Conservation (phyloP, 2,113 vertebrate species). For the Anguilla rostrata region DNA sequence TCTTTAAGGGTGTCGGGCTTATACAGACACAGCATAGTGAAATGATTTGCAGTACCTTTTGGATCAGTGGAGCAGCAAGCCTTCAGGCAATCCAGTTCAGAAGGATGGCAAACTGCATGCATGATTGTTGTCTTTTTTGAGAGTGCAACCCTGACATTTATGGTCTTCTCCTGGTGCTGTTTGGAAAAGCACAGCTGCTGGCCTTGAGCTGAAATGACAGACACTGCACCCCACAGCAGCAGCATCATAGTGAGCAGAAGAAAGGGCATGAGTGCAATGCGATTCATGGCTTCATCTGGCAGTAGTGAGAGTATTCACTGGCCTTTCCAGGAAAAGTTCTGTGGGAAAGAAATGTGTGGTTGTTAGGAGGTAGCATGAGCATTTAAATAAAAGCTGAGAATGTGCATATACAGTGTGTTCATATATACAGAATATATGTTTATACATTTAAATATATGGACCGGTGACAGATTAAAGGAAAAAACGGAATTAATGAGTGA, state of each 20-base stretch:
- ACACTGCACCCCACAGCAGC: not conserved
- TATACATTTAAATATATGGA: too few species aligned
- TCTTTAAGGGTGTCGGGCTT: too few species aligned
- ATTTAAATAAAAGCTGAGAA: too few species aligned
- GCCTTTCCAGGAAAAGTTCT: not conserved
- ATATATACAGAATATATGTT: too few species aligned
- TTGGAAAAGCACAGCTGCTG: not conserved
- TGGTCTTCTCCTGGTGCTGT: not conserved
- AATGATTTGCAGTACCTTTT: too few species aligned
- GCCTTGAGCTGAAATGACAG: not conserved
- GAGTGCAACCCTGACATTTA: not conserved
- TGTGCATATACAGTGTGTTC: too few species aligned
- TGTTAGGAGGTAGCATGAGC: not conserved
- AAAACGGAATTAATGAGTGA: too few species aligned
- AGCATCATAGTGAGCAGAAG: not conserved
- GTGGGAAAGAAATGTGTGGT: not conserved
- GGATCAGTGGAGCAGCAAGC: not conserved
- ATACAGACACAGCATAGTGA: too few species aligned
- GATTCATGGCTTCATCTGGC: not conserved
- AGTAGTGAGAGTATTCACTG: not conserved
- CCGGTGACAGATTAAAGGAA: too few species aligned
- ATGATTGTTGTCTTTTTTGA: not conserved
- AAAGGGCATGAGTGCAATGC: not conserved
- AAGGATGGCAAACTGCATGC: not conserved
- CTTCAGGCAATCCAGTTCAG: not conserved